phyloP scores from a whole-genome alignment of 2,797 vertebrate genomes.

The Pseudomugil tenellus region DNA sequence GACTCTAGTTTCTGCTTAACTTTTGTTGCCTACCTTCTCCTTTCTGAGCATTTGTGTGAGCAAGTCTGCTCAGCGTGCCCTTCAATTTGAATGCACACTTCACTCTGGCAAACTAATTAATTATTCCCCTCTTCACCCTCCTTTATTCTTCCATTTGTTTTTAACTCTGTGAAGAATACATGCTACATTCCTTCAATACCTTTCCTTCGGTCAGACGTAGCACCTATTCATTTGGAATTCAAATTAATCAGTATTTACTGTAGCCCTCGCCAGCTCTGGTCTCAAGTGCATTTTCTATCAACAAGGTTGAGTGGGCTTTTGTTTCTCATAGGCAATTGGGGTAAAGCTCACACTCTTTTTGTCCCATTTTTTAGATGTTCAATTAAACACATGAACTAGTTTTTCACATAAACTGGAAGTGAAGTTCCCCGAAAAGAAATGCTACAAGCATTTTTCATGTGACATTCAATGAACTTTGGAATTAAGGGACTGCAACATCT shows the following conservation, averaged over 20 bases:
- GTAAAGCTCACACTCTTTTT: slow-evolving; percentile 63
- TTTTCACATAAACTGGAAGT: slow-evolving; percentile 61
- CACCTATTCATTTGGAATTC: slow-evolving; percentile 78
- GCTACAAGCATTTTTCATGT: slow-evolving; percentile 71
- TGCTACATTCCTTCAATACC: slow-evolving; percentile 75
- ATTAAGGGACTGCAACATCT: slow-evolving; percentile 48
- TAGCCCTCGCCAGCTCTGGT: slow-evolving; percentile 72
- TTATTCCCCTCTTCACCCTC: slow-evolving; percentile 75
- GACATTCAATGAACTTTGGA: slow-evolving; percentile 71
- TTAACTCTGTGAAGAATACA: slow-evolving; percentile 69
- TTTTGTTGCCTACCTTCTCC: slow-evolving; percentile 64
- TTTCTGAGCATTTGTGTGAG: slow-evolving; percentile 48
- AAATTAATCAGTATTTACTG: slow-evolving; percentile 81
- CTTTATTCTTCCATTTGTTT: slow-evolving; percentile 75
- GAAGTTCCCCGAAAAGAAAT: slow-evolving; percentile 60
- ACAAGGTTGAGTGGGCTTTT: slow-evolving; percentile 82
- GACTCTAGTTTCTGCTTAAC: slow-evolving; percentile 70
- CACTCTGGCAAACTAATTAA: slow-evolving; percentile 76
- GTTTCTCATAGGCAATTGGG: slow-evolving; percentile 77
- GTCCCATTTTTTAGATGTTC: slow-evolving; percentile 61
- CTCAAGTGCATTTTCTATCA: slow-evolving; percentile 82
- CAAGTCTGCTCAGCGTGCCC: slow-evolving; percentile 61
- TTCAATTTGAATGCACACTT: slow-evolving; percentile 76
- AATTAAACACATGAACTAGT: slow-evolving; percentile 74
- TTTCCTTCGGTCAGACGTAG: slow-evolving; percentile 64